phyloP scores from a whole-genome alignment of 2,797 vertebrate species.

The Coracias cyanogaster region DNA sequence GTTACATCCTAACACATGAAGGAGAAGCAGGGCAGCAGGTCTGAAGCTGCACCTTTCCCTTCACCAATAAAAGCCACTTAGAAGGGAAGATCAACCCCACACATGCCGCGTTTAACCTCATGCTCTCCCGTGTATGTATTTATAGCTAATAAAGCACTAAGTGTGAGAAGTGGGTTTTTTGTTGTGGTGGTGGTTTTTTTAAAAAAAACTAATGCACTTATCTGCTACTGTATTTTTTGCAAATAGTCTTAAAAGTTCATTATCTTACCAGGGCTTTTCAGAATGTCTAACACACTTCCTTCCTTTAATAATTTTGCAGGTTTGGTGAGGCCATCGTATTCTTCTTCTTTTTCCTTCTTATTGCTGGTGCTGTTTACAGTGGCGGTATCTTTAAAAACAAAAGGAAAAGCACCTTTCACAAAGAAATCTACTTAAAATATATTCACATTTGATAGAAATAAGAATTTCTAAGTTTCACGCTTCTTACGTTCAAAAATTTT shows the following conservation, averaged over 20 bases:
- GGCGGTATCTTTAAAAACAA: slow-evolving; percentile 55
- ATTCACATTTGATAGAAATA: background rate
- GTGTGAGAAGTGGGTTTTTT: background rate
- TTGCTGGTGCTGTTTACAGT: slow-evolving; percentile 68
- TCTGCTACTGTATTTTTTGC: background rate
- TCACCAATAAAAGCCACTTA: background rate
- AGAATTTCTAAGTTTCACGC: background rate
- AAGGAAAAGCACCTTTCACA: background rate
- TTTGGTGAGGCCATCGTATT: slow-evolving; percentile 87
- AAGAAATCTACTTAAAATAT: background rate
- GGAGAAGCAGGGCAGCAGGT: background rate
- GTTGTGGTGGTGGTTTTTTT: background rate
- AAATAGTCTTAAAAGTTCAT: background rate
- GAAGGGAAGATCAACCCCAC: background rate
- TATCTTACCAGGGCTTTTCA: slow-evolving; percentile 90
- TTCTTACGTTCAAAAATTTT: background rate
- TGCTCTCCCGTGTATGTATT: background rate
- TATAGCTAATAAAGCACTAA: background rate
- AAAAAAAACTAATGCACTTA: background rate
- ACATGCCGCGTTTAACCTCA: background rate
- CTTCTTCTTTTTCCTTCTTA: slow-evolving; percentile 81
- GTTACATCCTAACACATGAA: background rate
- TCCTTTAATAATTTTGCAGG: slow-evolving; percentile 90
- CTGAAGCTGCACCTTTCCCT: background rate
- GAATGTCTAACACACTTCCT: slow-evolving; percentile 94